Base-by-base conservation (phyloP, 30 jellyfish, hydroid and myxozoan genomes). In the Pseudorhiza aurosa region DNA sequence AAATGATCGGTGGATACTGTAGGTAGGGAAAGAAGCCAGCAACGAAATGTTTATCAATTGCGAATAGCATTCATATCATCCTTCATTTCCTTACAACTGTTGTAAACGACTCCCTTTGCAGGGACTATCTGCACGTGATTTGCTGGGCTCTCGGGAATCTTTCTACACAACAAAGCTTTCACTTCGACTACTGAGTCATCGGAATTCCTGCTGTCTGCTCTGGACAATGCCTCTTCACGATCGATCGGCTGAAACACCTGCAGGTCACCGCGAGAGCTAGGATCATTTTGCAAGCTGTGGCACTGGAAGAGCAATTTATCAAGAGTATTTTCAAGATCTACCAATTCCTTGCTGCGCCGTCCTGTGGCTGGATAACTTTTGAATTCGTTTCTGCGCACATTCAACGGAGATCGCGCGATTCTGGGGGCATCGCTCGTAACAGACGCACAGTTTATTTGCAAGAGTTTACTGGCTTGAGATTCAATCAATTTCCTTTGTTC, bases 261-360 rank as follows among this genome's bases (percentile, higher is more conserved):
- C 65, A 81, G 17, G 26, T 72, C 85, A 0, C 86, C 58, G 7
- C 68, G 90, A 8, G 88, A 47, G 8, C 58, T 47, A 1, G 97
- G 79, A 45, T 59, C 75, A 37, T 68, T 78, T 47, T 93, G 97
- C 74, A 93, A 50, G 47, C 91, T 73, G 28, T 90, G 68, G 64
- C 99, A 93, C 58, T 93, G 97, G 73, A 29, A 71, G 18, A 93
- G 62, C 12, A 93, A 85, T 28, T 70, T 86, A 53, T 93, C 99
- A n/a, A 93, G 85, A 2, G 99, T 93, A 65, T 56, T 21, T 42
- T 83, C 93, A 5, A 93, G 81, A 36, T 87, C 99, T 15, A 53
- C 82, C 39, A 93, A 45, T 32, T 93, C 99, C 42, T 82, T 88
- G 53, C 96, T 75, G 29, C 93, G 99, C 40, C 96, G 74, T 27